These are phyloP conservation scores for Platerodrilus igneus DNA, from an alignment of 2,888 invertebrate species.

Conservation along the genomic window DNA sequence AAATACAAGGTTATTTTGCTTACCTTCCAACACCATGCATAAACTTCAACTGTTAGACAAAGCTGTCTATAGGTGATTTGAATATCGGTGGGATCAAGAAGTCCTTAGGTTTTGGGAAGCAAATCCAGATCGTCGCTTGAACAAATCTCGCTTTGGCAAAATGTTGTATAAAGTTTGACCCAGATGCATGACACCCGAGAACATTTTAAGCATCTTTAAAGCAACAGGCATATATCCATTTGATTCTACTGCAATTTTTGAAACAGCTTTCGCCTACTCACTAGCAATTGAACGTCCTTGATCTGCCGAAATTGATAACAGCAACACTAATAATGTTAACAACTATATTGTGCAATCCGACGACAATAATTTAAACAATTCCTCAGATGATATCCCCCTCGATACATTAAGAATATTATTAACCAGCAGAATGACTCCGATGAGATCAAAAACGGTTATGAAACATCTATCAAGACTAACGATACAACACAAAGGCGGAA, in stretches of 20 bases:
- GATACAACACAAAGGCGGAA: too few species aligned
- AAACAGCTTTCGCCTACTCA: slow-evolving; percentile 32
- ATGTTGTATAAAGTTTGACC: slow-evolving; percentile 31
- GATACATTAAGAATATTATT: too few species aligned
- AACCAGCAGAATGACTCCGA: too few species aligned
- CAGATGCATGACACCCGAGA: slow-evolving; percentile 28
- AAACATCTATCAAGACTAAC: too few species aligned
- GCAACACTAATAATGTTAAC: too few species aligned
- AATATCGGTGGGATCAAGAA: slow-evolving; percentile 27
- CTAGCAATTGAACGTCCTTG: too few species aligned
- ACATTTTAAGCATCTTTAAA: slow-evolving; percentile 31
- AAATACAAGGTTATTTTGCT: slow-evolving; percentile 25
- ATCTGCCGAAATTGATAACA: too few species aligned
- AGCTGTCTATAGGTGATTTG: slow-evolving; percentile 22
- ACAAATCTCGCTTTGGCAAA: slow-evolving; percentile 22
- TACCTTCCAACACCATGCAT: slow-evolving; percentile 25
- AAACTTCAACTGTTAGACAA: slow-evolving; percentile 25
- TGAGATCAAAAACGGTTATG: too few species aligned
- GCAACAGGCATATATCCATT: slow-evolving; percentile 34
- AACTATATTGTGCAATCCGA: too few species aligned
- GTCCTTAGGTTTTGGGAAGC: slow-evolving; percentile 17
- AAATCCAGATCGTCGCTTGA: slow-evolving; percentile 20
- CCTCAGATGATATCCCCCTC: too few species aligned
- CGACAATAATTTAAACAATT: too few species aligned
- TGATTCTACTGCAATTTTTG: slow-evolving; percentile 31